These are phyloP conservation scores for Pterocles burchelli DNA, from an alignment of 2,113 vertebrate genomes.

Conservation along the genomic window DNA sequence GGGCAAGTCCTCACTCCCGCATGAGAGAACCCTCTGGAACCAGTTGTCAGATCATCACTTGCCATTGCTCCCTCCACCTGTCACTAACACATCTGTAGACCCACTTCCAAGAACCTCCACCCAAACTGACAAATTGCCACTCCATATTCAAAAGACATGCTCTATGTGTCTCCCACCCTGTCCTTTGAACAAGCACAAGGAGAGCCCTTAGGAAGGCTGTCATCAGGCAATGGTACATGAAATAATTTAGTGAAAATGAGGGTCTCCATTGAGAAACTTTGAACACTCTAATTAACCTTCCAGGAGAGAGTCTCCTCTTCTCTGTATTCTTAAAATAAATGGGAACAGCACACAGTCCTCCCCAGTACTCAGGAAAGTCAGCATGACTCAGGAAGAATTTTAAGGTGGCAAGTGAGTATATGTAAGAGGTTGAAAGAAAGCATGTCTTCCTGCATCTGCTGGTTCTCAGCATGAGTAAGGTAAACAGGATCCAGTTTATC, in stretches of 20 bases:
- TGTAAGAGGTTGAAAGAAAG: not conserved
- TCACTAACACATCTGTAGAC: not conserved
- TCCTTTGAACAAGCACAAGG: not conserved
- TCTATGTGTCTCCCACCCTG: not conserved
- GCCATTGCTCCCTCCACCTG: not conserved
- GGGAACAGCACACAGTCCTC: not conserved
- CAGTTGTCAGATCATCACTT: not conserved
- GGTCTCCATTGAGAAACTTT: not conserved
- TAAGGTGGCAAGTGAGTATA: not conserved
- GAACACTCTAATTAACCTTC: not conserved
- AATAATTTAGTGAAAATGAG: not conserved
- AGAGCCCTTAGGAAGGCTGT: not conserved
- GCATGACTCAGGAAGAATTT: not conserved
- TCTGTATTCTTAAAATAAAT: not conserved
- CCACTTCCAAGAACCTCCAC: not conserved
- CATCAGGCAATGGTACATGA: not conserved
- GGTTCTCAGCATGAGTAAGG: not conserved
- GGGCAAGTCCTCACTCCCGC: not conserved
- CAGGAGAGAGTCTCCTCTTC: not conserved
- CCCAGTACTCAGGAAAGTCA: not conserved
- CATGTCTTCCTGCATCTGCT: not conserved
- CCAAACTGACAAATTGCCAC: fast-evolving
- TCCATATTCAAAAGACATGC: fast-evolving
- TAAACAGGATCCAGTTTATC: not conserved
- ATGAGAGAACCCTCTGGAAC: not conserved